Percentiles rank a stretch among this genome's conserved stretches.
Evolutionary conservation across 1,140 invertebrate genomes (phyloP).

Genomic region (Apis mellifera): Amel_HAv3.1 CM009932.2:11307001-11307500

Average conservation of each 20-base stretch:
- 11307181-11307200: constrained; percentile 12
- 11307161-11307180: not conserved
- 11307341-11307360: no score
- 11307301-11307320: not conserved
- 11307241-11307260: not conserved
- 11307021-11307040: no score
- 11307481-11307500: no score
- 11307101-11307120: not conserved
- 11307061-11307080: not conserved
- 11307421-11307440: no score
- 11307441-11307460: no score
- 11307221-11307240: not conserved
- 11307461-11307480: no score
- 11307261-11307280: not conserved
- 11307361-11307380: not conserved
- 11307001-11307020: no score
- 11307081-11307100: not conserved
- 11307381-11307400: no score
- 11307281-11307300: not conserved
- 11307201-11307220: constrained; percentile 1
- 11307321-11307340: not conserved
- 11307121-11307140: not conserved
- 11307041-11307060: no score
- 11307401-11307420: no score
- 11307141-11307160: constrained; percentile 1